phyloP scores from a whole-genome alignment of 2,888 invertebrate genomes.

The Microdon myrmicae region DNA sequence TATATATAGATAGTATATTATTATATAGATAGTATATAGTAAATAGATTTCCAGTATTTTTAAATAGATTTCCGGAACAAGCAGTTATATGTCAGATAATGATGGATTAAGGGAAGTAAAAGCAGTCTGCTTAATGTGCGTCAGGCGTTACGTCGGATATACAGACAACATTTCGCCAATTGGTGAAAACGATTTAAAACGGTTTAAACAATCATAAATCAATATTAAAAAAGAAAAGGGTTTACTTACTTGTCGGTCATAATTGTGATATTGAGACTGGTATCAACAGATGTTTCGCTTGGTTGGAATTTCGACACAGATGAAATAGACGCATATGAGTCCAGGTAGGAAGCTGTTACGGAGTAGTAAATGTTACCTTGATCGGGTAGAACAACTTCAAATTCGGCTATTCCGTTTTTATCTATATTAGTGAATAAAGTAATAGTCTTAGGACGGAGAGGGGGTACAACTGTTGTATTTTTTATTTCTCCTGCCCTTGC shows the following conservation, averaged over 20 bases:
- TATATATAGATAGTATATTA: too few relatives aligned
- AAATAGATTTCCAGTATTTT: too few relatives aligned
- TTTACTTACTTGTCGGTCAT: conserved; percentile 56
- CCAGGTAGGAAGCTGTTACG: conserved; percentile 53
- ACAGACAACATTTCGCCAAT: too few relatives aligned
- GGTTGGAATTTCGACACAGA: conserved; percentile 53
- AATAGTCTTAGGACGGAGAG: conserved; percentile 64
- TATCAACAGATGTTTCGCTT: conserved; percentile 31
- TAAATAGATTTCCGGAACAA: too few relatives aligned
- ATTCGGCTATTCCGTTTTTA: conserved; percentile 72
- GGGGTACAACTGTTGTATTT: background rate
- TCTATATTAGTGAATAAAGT: conserved; percentile 67
- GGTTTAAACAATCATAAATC: too few relatives aligned
- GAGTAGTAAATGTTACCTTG: conserved; percentile 41
- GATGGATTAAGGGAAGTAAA: too few relatives aligned
- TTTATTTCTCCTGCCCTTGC: background rate
- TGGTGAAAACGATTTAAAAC: too few relatives aligned
- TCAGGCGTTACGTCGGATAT: too few relatives aligned
- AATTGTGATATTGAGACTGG: conserved; percentile 52
- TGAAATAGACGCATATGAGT: conserved; percentile 52
- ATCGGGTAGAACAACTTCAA: conserved; percentile 73
- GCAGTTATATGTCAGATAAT: too few relatives aligned
- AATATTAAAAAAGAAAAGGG: background rate
- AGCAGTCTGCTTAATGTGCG: too few relatives aligned
- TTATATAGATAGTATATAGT: too few relatives aligned